Percentiles rank a stretch among this genome's conserved stretches.
These are phyloP conservation scores for Polietes domitor DNA, from an alignment of 2,888 invertebrate species.

Conservation along the genomic window DNA sequence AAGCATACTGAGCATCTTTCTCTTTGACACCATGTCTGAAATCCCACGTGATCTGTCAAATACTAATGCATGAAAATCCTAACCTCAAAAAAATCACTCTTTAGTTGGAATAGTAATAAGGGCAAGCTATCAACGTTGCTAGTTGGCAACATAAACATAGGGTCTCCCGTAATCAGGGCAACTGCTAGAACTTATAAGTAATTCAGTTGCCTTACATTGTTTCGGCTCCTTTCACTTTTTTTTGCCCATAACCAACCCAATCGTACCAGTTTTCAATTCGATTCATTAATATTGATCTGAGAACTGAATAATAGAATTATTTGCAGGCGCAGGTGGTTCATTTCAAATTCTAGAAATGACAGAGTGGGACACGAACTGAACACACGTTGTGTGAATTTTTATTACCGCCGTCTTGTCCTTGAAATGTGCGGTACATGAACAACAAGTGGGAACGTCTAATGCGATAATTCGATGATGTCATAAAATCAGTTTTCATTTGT, in stretches of 20 bases:
- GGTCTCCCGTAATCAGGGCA: too few relatives aligned
- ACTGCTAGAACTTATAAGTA: too few relatives aligned
- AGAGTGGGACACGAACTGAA: background rate
- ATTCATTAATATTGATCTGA: slow-evolving; percentile 18
- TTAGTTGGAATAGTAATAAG: too few relatives aligned
- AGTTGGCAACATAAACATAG: too few relatives aligned
- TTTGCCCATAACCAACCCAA: background rate
- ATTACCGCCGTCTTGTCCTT: background rate
- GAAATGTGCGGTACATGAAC: background rate
- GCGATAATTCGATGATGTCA: background rate
- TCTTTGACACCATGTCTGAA: too few relatives aligned
- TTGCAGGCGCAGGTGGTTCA: slow-evolving; percentile 10
- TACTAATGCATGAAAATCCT: too few relatives aligned
- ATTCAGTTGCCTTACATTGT: background rate
- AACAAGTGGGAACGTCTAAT: background rate
- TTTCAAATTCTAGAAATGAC: slow-evolving; percentile 10
- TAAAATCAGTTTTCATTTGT: background rate
- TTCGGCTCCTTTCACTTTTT: slow-evolving; percentile 21
- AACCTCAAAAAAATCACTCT: too few relatives aligned
- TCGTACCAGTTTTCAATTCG: background rate
- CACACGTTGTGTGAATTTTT: background rate
- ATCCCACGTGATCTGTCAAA: too few relatives aligned
- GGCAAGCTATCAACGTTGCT: too few relatives aligned
- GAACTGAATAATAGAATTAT: background rate
- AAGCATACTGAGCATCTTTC: too few relatives aligned